Base-by-base conservation (phyloP, 2,113 vertebrate genomes). In the Corydoras maculifer region DNA sequence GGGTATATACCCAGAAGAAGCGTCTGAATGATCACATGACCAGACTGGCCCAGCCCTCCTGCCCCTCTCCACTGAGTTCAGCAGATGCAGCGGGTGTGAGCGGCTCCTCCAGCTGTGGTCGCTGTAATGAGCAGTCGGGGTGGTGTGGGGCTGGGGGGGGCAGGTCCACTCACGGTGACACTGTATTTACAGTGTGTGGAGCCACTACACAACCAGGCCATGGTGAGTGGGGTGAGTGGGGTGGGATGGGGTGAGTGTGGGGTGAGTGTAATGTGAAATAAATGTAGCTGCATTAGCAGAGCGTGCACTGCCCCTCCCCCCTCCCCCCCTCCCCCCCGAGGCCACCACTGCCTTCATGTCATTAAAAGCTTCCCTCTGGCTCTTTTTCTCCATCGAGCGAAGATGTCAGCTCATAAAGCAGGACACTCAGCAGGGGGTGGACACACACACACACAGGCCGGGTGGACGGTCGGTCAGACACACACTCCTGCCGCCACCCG, bases 311-410 rank as follows among this genome's bases (percentile, higher is more conserved):
- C 18, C 18, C 18, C 18, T 2, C 18, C 18, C 18, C 18, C 18
- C 18, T 2, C 18, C 18, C 18, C 18, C 18, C 18, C 18, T 1
- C 82, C 81, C 54, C 84, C 90, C 86, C 80, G 81, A 86, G 87
- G 87, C 80, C 66, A 76, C 78, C 80, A 74, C 66, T 87, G 87
- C 88, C 81, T 88, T 87, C 86, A 85, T 79, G 90, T 88, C 90
- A 88, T 91, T 88, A 91, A 85, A 79, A 82, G 81, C 87, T 89
- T 87, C 84, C 79, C 82, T 84, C 80, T 81, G 82, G 86, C 84
- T 76, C 90, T 92, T 94, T 94, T 93, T 93, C 92, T 88, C 89
- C 93, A 90, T 90, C 91, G 92, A 91, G 90, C 85, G 89, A 93
- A 86, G 88, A 87, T 91, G 91, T 91, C 91, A 88, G 30, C 88